Percentiles rank a stretch among this genome's conserved stretches.
Conservation (phyloP, 2,888 invertebrate genomes). For the Petrophora chlorosata region DNA sequence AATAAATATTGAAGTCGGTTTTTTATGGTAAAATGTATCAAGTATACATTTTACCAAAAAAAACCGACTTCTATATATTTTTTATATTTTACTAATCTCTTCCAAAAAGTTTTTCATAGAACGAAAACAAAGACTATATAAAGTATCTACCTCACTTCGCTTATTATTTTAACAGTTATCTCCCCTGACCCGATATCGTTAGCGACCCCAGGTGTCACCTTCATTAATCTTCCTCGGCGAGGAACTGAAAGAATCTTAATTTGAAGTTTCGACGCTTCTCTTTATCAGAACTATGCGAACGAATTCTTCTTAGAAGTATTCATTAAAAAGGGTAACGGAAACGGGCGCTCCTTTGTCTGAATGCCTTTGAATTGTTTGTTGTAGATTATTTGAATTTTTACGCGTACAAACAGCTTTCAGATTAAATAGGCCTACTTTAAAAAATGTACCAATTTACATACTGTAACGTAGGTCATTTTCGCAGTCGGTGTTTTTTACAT, state of each 20-base stretch:
- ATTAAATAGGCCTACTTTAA: neutral
- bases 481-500: no score
- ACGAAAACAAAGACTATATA: no score
- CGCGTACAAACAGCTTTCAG: slow-evolving; percentile 9
- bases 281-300: slow-evolving; percentile 81
- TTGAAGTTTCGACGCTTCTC: slow-evolving; percentile 81
- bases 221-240: slow-evolving; percentile 79
- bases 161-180: slow-evolving; percentile 69
- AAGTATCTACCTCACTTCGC: slow-evolving; percentile 36
- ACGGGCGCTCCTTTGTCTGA: slow-evolving; percentile 38
- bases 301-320: slow-evolving; percentile 73
- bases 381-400: slow-evolving; percentile 27
- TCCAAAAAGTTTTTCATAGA: no score
- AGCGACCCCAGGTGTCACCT: slow-evolving; percentile 74
- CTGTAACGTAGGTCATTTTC: neutral
- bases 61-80: no score
- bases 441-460: neutral
- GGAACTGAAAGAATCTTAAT: slow-evolving; percentile 83
- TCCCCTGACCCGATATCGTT: slow-evolving; percentile 65
- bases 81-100: no score
- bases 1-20: no score
- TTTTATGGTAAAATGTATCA: no score
- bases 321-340: slow-evolving; percentile 70
- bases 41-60: no score
- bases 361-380: slow-evolving; percentile 40